Base-by-base conservation (phyloP, 2,113 vertebrate genomes). In the Poeciliopsis occidentalis region DNA sequence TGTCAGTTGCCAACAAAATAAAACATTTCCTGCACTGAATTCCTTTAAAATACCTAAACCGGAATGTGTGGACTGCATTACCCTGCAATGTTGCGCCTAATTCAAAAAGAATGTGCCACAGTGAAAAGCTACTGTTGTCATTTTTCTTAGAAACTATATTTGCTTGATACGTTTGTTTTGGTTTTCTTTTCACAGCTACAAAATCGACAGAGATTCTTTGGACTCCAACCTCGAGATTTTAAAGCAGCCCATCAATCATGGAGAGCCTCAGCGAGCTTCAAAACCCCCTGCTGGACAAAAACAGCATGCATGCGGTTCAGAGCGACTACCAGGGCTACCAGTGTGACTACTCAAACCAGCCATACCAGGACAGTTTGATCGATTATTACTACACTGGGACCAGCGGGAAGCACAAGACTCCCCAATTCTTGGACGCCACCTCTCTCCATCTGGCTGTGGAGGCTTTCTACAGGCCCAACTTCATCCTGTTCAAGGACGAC, bases 381-480 rank as follows among this genome's bases (percentile, higher is more conserved):
- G 95, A 95, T 89, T 97, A 95, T 88, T 95, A 96, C 85, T 95
- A 96, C 88, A 94, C 86, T 0, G 89, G 95, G 15, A 82, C 94
- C 63, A 82, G 93, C 24, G 90, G 87, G 4, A 77, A 93, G 57
- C 85, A 94, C 29, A 95, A 92, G 75, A 87, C 96, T 71, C 96
- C 96, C 76, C 96, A 97, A 89, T 95, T 96, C 89, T 91, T 98
- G 90, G 96, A 98, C 22, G 96, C 97, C 26, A 96, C 96, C 0
- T 97, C 96, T 62, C 93, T 98, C 80, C 96, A 98, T 88, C 92
- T 98, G 67, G 96, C 97, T 0, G 96, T 97, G 81, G 96, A 97
- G 89, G 95, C 96, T 61, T 95, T 97, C 89, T 98, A 97, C 0
- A 90, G 95, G 54, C 96, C 96, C 32, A 95, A 91, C 90, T 96